Conservation (phyloP, 2,113 vertebrate species). For the Todiramphus saurophagus region DNA sequence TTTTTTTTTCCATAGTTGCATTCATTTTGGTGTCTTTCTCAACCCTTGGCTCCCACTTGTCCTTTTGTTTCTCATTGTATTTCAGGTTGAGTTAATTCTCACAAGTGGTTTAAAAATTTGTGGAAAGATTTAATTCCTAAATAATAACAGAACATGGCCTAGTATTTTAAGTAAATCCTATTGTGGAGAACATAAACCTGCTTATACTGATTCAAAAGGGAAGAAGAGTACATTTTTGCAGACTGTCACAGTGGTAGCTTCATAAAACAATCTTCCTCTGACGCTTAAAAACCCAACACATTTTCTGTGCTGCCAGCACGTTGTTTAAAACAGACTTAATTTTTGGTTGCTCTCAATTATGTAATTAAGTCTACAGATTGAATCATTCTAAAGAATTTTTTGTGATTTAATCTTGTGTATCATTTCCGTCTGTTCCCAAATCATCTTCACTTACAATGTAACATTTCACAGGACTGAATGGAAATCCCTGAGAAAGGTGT, state of each 20-base stretch:
- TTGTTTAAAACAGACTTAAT: background rate
- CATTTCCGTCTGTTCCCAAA: background rate
- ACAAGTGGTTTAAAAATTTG: background rate
- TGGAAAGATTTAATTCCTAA: background rate
- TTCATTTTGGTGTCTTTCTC: background rate
- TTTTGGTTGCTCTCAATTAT: background rate
- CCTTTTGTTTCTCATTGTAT: background rate
- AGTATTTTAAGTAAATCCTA: background rate
- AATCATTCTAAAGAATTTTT: background rate
- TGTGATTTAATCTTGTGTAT: background rate
- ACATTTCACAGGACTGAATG: background rate
- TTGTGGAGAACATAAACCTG: background rate
- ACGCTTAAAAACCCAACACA: background rate
- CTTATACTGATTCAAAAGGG: background rate
- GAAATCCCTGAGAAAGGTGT: background rate
- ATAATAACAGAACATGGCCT: background rate
- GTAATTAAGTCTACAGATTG: background rate
- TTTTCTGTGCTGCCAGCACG: background rate
- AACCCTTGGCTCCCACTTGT: background rate
- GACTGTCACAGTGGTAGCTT: background rate
- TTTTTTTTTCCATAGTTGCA: background rate
- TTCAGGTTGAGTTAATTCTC: background rate
- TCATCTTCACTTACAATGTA: background rate
- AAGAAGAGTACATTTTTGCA: background rate
- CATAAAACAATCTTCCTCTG: background rate